Evolutionary conservation across 2,888 invertebrate genomes (phyloP).

Genomic region (Drosophila stalkeri): DNA sequence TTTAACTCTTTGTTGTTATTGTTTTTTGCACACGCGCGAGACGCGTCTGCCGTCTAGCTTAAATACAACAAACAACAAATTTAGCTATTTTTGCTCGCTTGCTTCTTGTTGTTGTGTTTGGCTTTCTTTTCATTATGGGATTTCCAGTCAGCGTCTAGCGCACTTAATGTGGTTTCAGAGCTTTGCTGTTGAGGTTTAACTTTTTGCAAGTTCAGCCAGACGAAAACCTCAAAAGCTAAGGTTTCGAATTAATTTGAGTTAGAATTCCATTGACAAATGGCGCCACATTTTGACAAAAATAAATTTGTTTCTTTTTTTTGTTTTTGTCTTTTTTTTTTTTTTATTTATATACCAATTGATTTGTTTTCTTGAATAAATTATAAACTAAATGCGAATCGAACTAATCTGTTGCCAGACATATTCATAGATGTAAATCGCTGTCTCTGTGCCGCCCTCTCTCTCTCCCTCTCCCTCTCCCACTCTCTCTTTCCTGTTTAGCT

Average conservation of each 20-base stretch:
- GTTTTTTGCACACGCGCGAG: slow-evolving; percentile 64
- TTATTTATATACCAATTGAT: slow-evolving; percentile 6
- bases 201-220: slow-evolving; percentile 36
- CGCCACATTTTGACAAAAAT: slow-evolving; percentile 49
- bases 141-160: slow-evolving; percentile 66
- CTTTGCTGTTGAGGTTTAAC: slow-evolving; percentile 14
- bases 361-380: slow-evolving; percentile 15
- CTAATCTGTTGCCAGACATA: slow-evolving; percentile 18
- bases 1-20: slow-evolving; percentile 29
- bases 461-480: neutral
- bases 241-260: slow-evolving; percentile 63
- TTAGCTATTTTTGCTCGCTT: slow-evolving; percentile 18
- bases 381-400: slow-evolving; percentile 11
- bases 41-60: slow-evolving; percentile 35
- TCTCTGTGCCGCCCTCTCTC: neutral
- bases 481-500: neutral
- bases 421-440: slow-evolving; percentile 3
- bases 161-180: slow-evolving; percentile 37
- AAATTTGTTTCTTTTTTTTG: slow-evolving; percentile 9
- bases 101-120: slow-evolving; percentile 41
- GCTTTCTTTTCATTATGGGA: slow-evolving; percentile 67
- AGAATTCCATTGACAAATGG: slow-evolving; percentile 57
- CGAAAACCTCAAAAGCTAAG: slow-evolving; percentile 43
- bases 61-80: slow-evolving; percentile 27
- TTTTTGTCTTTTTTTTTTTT: neutral